These are phyloP conservation scores for Heliopora coerulea DNA, from an alignment of 92 coral and sea anemone genomes.

Conservation along the genomic window DNA sequence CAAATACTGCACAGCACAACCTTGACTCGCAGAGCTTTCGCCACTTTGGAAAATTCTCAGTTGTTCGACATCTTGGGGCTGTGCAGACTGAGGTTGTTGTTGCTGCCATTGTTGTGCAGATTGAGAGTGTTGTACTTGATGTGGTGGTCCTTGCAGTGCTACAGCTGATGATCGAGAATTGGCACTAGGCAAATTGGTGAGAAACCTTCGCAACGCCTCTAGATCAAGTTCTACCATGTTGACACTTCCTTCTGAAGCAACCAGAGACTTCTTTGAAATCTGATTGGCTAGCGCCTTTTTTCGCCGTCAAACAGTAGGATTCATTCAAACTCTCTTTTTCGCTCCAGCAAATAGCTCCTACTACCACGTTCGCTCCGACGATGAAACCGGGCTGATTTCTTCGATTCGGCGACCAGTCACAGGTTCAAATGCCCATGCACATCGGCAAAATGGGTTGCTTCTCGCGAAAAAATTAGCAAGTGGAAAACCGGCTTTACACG, in stretches of 20 bases:
- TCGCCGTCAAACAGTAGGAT: conserved; percentile 8
- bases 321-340: conserved; percentile 9
- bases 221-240: background rate
- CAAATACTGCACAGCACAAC: too few relatives aligned
- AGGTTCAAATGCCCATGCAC: conserved; percentile 9
- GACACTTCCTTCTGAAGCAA: background rate
- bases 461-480: background rate
- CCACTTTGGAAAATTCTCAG: too few relatives aligned
- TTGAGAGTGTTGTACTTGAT: background rate
- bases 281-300: too few relatives aligned
- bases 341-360: background rate
- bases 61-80: too few relatives aligned
- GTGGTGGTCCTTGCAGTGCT: background rate
- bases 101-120: too few relatives aligned
- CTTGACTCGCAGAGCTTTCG: too few relatives aligned
- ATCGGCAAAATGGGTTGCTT: background rate
- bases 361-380: too few relatives aligned
- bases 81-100: too few relatives aligned
- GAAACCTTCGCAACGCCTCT: background rate
- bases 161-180: too few relatives aligned
- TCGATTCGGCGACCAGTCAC: background rate
- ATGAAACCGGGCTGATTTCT: background rate
- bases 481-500: conserved; percentile 11
- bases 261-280: background rate
- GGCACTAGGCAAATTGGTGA: background rate